Evolutionary conservation across 2,888 invertebrate genomes (phyloP), one percentile per base, ranked within the genome.

Genomic region (Boloria euphrosyne): DNA sequence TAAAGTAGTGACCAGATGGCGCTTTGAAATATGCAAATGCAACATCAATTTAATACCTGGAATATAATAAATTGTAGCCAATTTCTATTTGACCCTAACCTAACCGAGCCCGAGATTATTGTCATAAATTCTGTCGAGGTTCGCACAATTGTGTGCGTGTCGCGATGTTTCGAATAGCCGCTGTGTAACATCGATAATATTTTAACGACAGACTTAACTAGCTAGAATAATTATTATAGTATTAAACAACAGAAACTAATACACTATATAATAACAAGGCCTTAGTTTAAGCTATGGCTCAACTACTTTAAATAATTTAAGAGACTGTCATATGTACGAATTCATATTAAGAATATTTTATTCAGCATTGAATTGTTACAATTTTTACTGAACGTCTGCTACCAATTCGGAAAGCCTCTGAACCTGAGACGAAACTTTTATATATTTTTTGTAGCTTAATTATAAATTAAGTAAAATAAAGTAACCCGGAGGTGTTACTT

Each of bases 41-140:
- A 78, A 76, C 68, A 65, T 75, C 72, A 76, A 69, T 74, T 61
- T 76, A 75, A 77, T 72, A 76, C 76, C 76, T 68, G 75, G 75
- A 74, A 80, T 80, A 78, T 78, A 83, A 84, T 79, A 85, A 84
- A 86, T 85, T 78, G 75, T 73, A 78, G 50, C 67, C 78, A 79
- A 79, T 84, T 80, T 84, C 82, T 83, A 84, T 86, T 81, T 75
- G 81, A 77, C 73, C 77, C 74, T 75, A 76, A 80, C 80, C 83
- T 78, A 82, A 78, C 80, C 80, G 81, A 78, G 78, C 80, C 75
- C 78, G 81, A 85, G 85, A 87, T 89, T 89, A 89, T 87, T 83
- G 87, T 80, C 85, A 87, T 88, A 87, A 88, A 89, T 89, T 66
- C 54, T 80, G 85, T 86, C 18, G 51, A 13, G 38, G 47, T 53